Base-by-base conservation (phyloP, 2,113 vertebrate genomes). In the Seriola rivoliana region DNA sequence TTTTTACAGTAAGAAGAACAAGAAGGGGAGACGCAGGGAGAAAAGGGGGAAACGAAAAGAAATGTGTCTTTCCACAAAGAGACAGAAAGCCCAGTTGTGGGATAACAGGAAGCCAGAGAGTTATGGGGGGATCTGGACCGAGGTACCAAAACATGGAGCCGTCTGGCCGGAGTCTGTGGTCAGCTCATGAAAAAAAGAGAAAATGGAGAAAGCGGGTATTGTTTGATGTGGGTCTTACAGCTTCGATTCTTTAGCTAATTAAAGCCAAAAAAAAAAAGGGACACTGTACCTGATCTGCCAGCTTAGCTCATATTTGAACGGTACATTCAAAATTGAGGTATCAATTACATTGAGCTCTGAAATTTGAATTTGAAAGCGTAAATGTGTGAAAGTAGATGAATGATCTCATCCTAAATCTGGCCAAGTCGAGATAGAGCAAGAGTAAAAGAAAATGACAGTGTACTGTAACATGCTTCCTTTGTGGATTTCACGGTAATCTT, bases 151-250 rank as follows among this genome's bases (percentile, higher is more conserved):
- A 93, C 93, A 93, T 70, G 76, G 84, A 90, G 88, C 90, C 92
- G 94, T 90, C 94, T 93, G 93, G 78, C 75, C 52, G 90, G 95
- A 95, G 94, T 95, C 95, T 96, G 95, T 95, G 95, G 95, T 95
- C 89, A 92, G 75, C 67, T 81, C 64, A 21, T 84, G 85, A 93
- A 92, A 88, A 77, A 58, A 23, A 70, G 66, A 71, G 76, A 85
- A 71, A 79, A 75, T 54, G 66, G 44, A 75, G 76, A n/a, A 64
- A 50, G 71, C 63, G 54, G 71, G 60, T 69, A 71, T 87, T 80
- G 79, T 85, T 75, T 74, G 52, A 88, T 85, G 84, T 92, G 78
- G 85, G 42, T 66, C 70, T 70, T n/a, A 25, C 12, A 50, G 19
- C 50, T 21, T 12, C 40, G 62, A 70, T 87, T 80, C 50, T 76